Evolutionary conservation across 2,888 invertebrate species (phyloP), one percentile per base, ranked within the genome.

Genomic region (Cosmopolites sordidus): DNA sequence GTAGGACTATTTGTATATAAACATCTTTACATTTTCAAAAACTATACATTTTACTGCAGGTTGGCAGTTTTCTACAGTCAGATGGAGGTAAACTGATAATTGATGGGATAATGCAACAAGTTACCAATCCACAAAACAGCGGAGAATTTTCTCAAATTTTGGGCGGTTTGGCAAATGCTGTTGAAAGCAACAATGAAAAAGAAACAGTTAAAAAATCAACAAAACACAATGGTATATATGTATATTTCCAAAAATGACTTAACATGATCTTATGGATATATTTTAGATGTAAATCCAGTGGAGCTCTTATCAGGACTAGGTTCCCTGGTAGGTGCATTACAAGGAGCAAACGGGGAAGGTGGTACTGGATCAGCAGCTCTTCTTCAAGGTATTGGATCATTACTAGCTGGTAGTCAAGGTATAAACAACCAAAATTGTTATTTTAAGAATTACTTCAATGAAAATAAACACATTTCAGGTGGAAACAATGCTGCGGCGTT

Each of bases 31-130:
- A 29, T 17, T 39, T 38, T 41, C 14, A 16, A 33, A 15, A 33
- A 33, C 12, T 33, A 17, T 11, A 22, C 22, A n/a, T 47, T 16
- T 30, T 16, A 2, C 16, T 38, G 9, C 37, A 56, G 56, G 46
- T 56, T 16, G 83, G 83, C 1, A 79, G 77, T 22, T 76, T 89
- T 43, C 80, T 89, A 78, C 84, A 87, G 62, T 81, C 84, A 0
- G 84, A 82, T 48, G 79, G 79, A 17, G 83, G 79, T 1, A 82
- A 82, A 66, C 80, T 81, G 62, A 66, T 64, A 11, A 47, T 67
- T 4, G 62, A 63, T 2, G 62, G 60, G 40, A 51, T 62, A 4
- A 40, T 67, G 16, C 48, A 59, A 8, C 60, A 65, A n/a, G 53
- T 62, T 4, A 63, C 58, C 0, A 27, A 47, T 2, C 58, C 58